Conservation (phyloP, 2,113 vertebrate species). For the Austrofundulus limnaeus region DNA sequence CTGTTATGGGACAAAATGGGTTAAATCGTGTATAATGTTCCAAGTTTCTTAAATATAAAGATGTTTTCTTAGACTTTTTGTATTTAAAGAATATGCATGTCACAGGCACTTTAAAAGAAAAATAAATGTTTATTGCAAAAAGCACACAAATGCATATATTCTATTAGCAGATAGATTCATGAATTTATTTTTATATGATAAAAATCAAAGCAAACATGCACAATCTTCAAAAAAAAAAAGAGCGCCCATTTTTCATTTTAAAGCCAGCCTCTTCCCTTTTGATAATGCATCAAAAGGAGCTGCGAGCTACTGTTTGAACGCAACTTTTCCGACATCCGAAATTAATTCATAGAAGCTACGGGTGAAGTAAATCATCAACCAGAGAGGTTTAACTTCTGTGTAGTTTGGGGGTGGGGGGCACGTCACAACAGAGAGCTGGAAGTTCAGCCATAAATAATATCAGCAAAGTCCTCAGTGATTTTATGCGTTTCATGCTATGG, state of each 20-base stretch:
- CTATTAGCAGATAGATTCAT: not conserved
- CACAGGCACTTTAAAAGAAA: no score
- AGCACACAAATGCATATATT: not conserved
- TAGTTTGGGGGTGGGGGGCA: constrained; percentile 46
- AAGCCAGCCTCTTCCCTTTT: no score
- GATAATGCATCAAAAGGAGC: constrained; percentile 41
- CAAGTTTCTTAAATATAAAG: no score
- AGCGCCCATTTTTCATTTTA: no score
- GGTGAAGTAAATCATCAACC: constrained; percentile 61
- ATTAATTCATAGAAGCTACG: constrained; percentile 50
- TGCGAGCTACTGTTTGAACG: constrained; percentile 30
- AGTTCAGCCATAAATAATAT: constrained; percentile 67
- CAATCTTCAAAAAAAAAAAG: no score
- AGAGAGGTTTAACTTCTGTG: constrained; percentile 25
- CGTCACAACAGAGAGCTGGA: constrained; percentile 51
- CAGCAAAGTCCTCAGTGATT: constrained; percentile 44
- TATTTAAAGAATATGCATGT: no score
- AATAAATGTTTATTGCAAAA: not conserved
- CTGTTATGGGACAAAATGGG: no score
- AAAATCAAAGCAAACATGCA: not conserved
- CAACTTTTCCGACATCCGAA: constrained; percentile 51
- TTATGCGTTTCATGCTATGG: constrained; percentile 50
- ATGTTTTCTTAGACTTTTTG: no score
- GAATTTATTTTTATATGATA: not conserved
- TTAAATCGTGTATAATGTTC: no score